Evolutionary conservation across 1,140 invertebrate species (phyloP), one percentile per base, ranked within the genome.

Genomic region (Drosophila bocqueti): DNA sequence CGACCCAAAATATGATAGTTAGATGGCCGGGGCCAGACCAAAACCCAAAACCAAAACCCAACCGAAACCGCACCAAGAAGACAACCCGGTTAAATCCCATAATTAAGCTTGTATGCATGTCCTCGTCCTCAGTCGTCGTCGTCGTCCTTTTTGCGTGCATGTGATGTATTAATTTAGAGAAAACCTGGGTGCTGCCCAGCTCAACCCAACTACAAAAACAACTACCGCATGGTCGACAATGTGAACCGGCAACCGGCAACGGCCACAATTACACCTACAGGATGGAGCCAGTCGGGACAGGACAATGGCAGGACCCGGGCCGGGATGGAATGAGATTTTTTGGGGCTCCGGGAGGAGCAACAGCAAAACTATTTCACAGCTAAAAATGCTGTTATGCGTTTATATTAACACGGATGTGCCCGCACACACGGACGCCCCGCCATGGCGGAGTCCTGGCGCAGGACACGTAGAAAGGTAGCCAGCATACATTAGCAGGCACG

Each of bases 381-480:
- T 67, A 90, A 85, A 90, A 82, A 91, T 82, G 82, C 64, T 72
- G 76, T 90, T 90, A 91, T 90, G 85, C 82, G 86, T 90, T 85
- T 90, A 75, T 85, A 90, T 90, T 90, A 90, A 90, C 85, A 82
- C 65, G 66, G 67, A 83, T 79, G 77, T 79, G 66, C 76, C 18
- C 67, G 47, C 60, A 65, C 50, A 45, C 24, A 38, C 58, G 10
- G 34, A 61, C 57, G 65, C 42, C 29, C 45, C 43, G 29, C 34
- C 38, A 74, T 42, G 40, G 38, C 60, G 8, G 40, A 46, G 58
- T 43, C 31, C 29, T 36, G 69, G 54, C 55, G 49, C 43, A 74
- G 50, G 55, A 58, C 40, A 75, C 63, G 67, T 46, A 83, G 54
- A 43, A 63, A 52, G 71, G 59, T 64, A 81, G 60, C 62, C 65